These are phyloP conservation scores for Gallinago paraguaiae DNA, from an alignment of 2,113 vertebrate species.

Conservation along the genomic window DNA sequence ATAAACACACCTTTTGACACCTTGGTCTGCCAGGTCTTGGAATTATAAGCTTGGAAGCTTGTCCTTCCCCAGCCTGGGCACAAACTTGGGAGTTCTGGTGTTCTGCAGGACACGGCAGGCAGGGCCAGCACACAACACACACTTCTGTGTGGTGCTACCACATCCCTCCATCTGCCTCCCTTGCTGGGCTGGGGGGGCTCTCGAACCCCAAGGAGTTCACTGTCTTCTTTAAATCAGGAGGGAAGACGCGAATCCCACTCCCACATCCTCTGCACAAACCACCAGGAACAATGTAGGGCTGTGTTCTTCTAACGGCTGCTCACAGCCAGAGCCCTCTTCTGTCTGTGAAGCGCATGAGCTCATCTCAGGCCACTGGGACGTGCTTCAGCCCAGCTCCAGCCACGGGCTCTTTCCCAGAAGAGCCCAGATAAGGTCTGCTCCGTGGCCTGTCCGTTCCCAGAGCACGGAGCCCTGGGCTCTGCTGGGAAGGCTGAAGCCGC, in stretches of 20 bases:
- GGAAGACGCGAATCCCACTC: background rate
- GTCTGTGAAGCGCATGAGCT: background rate
- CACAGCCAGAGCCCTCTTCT: background rate
- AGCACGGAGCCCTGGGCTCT: background rate
- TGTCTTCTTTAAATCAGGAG: too few relatives aligned
- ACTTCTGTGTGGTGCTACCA: background rate
- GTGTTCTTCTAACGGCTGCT: background rate
- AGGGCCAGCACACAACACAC: rapidly evolving
- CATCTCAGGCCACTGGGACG: background rate
- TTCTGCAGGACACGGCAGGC: background rate
- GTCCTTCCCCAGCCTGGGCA: background rate
- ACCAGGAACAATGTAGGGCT: background rate
- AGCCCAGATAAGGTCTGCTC: background rate
- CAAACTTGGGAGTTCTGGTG: background rate
- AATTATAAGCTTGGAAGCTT: rapidly evolving
- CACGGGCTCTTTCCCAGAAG: background rate
- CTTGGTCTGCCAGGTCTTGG: background rate
- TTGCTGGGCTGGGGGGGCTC: background rate
- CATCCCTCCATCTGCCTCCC: background rate
- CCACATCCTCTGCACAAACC: background rate
- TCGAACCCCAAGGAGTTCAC: background rate
- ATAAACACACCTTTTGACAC: background rate
- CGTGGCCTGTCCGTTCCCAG: rapidly evolving
- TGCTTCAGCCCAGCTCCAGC: background rate
- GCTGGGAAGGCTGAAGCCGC: background rate